Conservation (phyloP, 1,140 invertebrate genomes). For the Radopholus similis region DNA sequence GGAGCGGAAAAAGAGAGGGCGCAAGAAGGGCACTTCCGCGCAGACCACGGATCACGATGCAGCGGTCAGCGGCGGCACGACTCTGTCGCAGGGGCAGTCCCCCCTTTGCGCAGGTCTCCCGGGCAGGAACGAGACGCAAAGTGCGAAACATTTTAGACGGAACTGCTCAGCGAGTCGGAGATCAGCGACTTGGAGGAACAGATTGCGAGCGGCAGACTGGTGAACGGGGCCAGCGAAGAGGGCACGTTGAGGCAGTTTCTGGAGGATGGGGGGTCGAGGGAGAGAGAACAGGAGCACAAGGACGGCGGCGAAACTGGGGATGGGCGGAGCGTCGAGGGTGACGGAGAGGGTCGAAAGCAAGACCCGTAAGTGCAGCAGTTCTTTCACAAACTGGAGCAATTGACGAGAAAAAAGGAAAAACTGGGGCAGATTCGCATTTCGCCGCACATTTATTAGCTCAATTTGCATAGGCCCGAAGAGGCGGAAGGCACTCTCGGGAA, state of each 20-base stretch:
- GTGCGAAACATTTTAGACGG: slow-evolving; percentile 12
- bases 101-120: background rate
- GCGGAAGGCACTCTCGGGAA: background rate
- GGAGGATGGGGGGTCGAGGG: background rate
- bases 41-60: background rate
- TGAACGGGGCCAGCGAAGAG: too few relatives aligned
- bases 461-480: background rate
- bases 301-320: background rate
- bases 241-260: background rate
- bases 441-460: too few relatives aligned
- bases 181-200: slow-evolving; percentile 34
- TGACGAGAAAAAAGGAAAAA: background rate
- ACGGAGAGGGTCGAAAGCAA: background rate
- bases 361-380: background rate
- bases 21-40: background rate
- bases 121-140: background rate
- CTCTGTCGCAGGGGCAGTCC: slow-evolving; percentile 13
- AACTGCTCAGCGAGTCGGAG: slow-evolving; percentile 32
- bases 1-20: background rate
- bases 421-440: background rate
- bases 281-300: background rate
- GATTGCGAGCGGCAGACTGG: slow-evolving; percentile 18
- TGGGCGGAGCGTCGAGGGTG: background rate
- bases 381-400: background rate
- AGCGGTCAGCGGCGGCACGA: background rate